Evolutionary conservation across 2,797 vertebrate species (phyloP).

Genomic region (Oryzias dopingdopingensis): DNA sequence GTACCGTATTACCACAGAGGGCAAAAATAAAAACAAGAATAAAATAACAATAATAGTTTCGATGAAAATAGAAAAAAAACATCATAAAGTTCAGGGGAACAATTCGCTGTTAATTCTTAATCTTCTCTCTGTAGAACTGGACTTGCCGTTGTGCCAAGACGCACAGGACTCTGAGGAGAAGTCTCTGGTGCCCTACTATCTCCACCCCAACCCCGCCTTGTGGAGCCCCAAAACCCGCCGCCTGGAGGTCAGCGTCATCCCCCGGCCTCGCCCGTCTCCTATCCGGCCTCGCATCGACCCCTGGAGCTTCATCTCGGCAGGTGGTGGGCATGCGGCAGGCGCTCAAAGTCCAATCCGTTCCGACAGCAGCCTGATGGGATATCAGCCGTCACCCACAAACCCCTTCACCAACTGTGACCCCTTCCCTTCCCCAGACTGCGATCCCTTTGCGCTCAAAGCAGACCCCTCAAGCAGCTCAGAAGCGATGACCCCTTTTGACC

Average conservation of each 20-base stretch:
- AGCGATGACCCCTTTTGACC: constrained; percentile 67
- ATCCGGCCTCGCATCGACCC: constrained; percentile 87
- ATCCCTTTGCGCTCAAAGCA: constrained; percentile 75
- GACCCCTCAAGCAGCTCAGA: constrained; percentile 58
- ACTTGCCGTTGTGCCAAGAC: constrained; percentile 79
- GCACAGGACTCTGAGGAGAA: constrained; percentile 73
- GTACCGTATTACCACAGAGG: too few species aligned
- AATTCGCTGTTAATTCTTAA: constrained; percentile 4
- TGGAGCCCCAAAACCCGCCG: constrained; percentile 83
- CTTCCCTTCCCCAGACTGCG: constrained; percentile 78
- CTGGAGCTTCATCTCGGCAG: constrained; percentile 88
- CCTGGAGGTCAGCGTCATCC: constrained; percentile 82
- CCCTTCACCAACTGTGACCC: constrained; percentile 78
- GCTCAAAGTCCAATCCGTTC: constrained; percentile 50
- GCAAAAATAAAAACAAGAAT: too few species aligned
- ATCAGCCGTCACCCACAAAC: constrained; percentile 76
- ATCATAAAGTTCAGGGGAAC: not conserved
- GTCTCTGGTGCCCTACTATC: constrained; percentile 54
- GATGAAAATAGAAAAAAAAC: too few species aligned
- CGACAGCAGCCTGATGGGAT: constrained; percentile 59
- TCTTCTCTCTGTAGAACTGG: constrained; percentile 63
- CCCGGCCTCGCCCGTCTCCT: constrained; percentile 84
- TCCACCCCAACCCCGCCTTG: constrained; percentile 66
- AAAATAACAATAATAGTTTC: too few species aligned
- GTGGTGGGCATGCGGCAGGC: constrained; percentile 32